Percentiles rank a stretch among this genome's conserved stretches.
These are phyloP conservation scores for Torymus tubicola DNA, from an alignment of 2,888 invertebrate species.

Conservation along the genomic window DNA sequence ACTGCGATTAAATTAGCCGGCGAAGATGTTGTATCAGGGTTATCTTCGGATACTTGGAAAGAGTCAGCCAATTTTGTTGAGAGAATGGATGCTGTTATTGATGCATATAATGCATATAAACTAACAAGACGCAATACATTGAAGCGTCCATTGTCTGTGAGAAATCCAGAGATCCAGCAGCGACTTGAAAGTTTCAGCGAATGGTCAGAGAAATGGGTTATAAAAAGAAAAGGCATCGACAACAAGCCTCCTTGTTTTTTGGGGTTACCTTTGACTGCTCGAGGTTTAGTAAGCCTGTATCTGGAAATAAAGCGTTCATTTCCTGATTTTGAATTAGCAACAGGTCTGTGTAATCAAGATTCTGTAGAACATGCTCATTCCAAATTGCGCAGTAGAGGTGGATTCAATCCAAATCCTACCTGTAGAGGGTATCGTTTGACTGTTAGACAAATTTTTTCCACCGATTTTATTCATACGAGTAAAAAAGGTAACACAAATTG, in stretches of 20 bases:
- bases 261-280: too few relatives aligned
- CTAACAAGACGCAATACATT: too few relatives aligned
- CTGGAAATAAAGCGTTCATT: background rate
- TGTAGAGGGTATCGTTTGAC: too few relatives aligned
- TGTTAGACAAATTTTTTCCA: too few relatives aligned
- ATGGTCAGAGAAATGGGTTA: background rate
- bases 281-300: background rate
- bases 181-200: background rate
- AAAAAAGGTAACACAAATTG: background rate
- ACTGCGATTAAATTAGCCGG: background rate
- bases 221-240: background rate
- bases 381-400: background rate
- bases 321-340: background rate
- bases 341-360: slow-evolving; percentile 2
- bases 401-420: too few relatives aligned
- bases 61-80: background rate
- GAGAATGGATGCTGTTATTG: background rate
- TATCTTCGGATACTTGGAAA: too few relatives aligned
- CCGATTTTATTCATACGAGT: slow-evolving; percentile 1
- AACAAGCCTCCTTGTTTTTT: background rate
- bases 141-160: too few relatives aligned
- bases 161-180: background rate
- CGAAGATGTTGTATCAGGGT: background rate
- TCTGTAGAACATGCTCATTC: slow-evolving; percentile 8
- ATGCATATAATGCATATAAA: too few relatives aligned